phyloP scores from a whole-genome alignment of 30 jellyfish, hydroid and myxozoan genomes.

The Pseudorhiza aurosa region DNA sequence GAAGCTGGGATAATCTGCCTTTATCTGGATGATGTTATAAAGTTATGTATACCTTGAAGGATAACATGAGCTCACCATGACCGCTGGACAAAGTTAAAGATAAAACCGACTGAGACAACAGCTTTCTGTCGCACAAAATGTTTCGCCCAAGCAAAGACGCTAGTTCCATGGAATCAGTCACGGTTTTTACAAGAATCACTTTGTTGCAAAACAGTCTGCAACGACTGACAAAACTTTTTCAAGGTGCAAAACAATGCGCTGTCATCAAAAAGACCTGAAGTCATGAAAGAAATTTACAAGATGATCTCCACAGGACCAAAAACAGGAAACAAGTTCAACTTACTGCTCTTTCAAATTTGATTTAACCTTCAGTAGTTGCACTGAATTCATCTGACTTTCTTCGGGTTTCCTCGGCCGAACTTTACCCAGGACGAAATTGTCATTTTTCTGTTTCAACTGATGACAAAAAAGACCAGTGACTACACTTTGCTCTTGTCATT shows the following conservation, averaged over 20 bases:
- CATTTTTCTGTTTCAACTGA: conserved; percentile 28
- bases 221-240: neutral
- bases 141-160: neutral
- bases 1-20: no score
- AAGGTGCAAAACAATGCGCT: neutral
- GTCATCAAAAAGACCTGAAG: neutral
- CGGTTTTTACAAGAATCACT: neutral
- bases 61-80: no score
- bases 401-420: neutral
- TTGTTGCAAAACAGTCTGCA: neutral
- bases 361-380: conserved; percentile 60
- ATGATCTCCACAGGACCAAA: no score
- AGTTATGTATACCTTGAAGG: neutral
- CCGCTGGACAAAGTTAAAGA: neutral
- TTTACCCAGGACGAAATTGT: conserved; percentile 11
- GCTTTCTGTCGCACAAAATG: neutral
- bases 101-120: neutral
- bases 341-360: conserved; percentile 80
- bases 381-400: conserved; percentile 29
- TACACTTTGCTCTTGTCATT: no score
- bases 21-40: no score
- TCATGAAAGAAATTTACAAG: neutral
- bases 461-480: no score
- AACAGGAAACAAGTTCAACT: no score
- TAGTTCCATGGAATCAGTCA: neutral